Evolutionary conservation across 2,113 vertebrate species (phyloP), one percentile per base, ranked within the genome.

Genomic region (Carassius carassius): DNA sequence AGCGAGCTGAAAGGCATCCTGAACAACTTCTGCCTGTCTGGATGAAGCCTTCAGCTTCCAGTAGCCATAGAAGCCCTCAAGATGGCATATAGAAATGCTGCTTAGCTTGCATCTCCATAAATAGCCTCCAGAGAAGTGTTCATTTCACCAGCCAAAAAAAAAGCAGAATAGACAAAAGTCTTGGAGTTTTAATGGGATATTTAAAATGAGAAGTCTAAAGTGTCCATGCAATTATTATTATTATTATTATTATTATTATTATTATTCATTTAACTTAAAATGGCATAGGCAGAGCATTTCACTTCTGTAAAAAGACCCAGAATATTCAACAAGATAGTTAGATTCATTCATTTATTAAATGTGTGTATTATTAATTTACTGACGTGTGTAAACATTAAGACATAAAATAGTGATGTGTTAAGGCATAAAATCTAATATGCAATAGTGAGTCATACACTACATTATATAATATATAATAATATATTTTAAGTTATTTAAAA

Each of bases 61-160:
- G 78, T 81, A 44, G 23, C 37, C 51, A 49, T 58, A 60, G 32
- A 78, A 78, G n/a, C 47, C 49, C 74, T 54, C 47, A 54, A 49
- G 25, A 76, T 1, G 25, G 23, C 29, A 17, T 54, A 49, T 25
- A 76, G 74, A 76, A 76, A 63, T 0, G 3, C 13, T 81, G 62
- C 62, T 29, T 41, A 67, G 78, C 44, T 81, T 81, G 78, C 76
- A 78, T 81, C 13, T 51, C 78, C 62, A 81, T 81, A 81, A 81
- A 81, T 81, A 81, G 44, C 67, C 78, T 69, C 62, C 41, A 81
- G 41, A 81, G 41, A 47, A 29, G 37, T 65, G 41, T 35, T 63
- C n/a, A 41, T 49, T 80, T 77, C 75, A 82, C 49, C 69, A 13
- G 56, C 23, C 47, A 7, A 49, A 75, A 21, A 72, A 11, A 69